Evolutionary conservation across 1,140 invertebrate species (phyloP).

Genomic region (Thereuonema tuberculata): DNA sequence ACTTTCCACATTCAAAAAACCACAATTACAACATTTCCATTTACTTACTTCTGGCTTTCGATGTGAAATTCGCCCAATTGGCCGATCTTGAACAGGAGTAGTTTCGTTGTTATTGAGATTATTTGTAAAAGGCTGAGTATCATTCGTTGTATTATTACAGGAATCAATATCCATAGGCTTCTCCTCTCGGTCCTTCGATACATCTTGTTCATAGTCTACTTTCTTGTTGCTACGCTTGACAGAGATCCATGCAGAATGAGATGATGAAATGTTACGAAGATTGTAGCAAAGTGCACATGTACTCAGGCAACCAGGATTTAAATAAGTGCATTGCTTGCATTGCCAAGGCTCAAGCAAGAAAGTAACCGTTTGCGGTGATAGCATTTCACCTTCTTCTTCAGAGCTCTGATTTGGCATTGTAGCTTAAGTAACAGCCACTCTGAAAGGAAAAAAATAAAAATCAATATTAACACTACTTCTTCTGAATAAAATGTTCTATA

Average conservation of each 20-base stretch:
- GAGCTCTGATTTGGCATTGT: background rate
- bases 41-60: constrained; percentile 7
- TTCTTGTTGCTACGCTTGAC: background rate
- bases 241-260: background rate
- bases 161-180: too few species aligned
- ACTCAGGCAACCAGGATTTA: background rate
- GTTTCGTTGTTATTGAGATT: background rate
- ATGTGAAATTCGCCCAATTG: background rate
- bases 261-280: background rate
- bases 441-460: background rate
- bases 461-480: too few species aligned
- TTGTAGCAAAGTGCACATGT: constrained; percentile 2
- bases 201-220: background rate
- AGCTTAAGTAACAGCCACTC: background rate
- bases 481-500: too few species aligned
- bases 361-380: background rate
- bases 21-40: constrained; percentile 21
- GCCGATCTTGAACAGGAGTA: background rate
- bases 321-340: constrained; percentile 5
- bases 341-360: constrained; percentile 2
- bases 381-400: background rate
- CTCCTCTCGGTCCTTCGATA: background rate
- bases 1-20: constrained; percentile 20
- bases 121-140: too few species aligned
- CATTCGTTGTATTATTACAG: background rate